Evolutionary conservation across 92 coral and sea anemone species (phyloP).

Genomic region (Parazoanthus darwini): DNA sequence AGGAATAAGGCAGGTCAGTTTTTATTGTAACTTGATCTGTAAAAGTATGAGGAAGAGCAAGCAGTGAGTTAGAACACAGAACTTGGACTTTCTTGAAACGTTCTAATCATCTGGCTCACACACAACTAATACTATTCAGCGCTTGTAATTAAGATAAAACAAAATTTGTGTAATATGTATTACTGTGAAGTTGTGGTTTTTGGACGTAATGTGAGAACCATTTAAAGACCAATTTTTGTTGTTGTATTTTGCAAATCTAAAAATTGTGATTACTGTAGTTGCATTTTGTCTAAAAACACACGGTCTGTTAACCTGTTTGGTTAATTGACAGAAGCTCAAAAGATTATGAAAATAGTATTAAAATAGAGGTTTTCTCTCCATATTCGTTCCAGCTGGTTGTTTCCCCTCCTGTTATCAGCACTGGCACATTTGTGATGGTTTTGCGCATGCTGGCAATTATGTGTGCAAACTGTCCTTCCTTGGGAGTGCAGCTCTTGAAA

Average conservation of each 20-base stretch:
- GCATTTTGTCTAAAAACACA: too few species aligned
- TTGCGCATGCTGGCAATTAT: slow-evolving; percentile 87
- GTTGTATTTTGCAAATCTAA: too few species aligned
- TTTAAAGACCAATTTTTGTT: too few species aligned
- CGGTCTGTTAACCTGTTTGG: too few species aligned
- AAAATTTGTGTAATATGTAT: too few species aligned
- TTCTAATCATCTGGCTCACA: slow-evolving; percentile 20
- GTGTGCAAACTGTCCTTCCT: slow-evolving; percentile 90
- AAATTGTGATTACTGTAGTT: too few species aligned
- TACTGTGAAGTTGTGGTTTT: too few species aligned
- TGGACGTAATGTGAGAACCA: too few species aligned
- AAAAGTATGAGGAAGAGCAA: slow-evolving; percentile 82
- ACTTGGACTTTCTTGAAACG: background rate
- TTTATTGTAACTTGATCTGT: slow-evolving; percentile 73
- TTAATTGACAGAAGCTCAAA: too few species aligned
- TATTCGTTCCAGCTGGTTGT: slow-evolving; percentile 71
- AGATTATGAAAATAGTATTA: too few species aligned
- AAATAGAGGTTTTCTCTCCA: too few species aligned
- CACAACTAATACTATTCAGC: background rate
- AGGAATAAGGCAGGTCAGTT: slow-evolving; percentile 86
- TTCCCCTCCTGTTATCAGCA: slow-evolving; percentile 92
- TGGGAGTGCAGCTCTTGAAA: slow-evolving; percentile 87
- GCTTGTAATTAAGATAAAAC: too few species aligned
- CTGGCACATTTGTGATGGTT: slow-evolving; percentile 98
- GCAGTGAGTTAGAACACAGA: slow-evolving; percentile 22